phyloP scores from a whole-genome alignment of 2,888 invertebrate genomes.

The Entomobrya proxima region DNA sequence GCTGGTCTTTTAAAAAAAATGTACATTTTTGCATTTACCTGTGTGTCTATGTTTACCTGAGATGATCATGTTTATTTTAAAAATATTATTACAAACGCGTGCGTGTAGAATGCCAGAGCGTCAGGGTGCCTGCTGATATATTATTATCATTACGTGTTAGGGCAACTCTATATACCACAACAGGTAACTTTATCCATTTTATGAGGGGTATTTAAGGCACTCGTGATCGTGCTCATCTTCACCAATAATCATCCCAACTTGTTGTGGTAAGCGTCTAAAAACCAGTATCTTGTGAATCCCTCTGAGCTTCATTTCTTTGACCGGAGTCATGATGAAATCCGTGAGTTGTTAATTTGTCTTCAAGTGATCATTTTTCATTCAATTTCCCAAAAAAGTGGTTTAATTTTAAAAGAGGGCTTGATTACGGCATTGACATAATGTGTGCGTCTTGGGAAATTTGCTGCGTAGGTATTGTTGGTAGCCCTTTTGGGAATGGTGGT shows the following conservation, averaged over 20 bases:
- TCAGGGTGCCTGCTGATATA: background rate
- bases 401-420: background rate
- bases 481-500: constrained; percentile 52
- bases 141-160: background rate
- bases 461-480: constrained; percentile 61
- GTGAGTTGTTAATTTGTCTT: constrained; percentile 46
- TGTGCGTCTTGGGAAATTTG: background rate
- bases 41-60: constrained; percentile 9
- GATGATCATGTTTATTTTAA: constrained; percentile 22
- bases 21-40: background rate
- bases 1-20: background rate
- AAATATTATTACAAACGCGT: constrained; percentile 10
- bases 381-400: background rate
- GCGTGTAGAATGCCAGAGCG: background rate
- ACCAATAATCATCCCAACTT: constrained; percentile 43
- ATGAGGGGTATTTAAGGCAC: constrained; percentile 60
- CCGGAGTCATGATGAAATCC: constrained; percentile 56
- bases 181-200: constrained; percentile 47
- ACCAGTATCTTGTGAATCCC: background rate
- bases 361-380: background rate
- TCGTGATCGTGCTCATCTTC: constrained; percentile 48
- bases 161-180: no score
- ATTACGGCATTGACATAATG: background rate
- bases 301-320: background rate
- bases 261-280: background rate